A percentile compares a stretch with the other conserved stretches of the same genome.
Evolutionary conservation across 2,797 vertebrate species (phyloP).

Genomic region (Lateolabrax maculatus): DNA sequence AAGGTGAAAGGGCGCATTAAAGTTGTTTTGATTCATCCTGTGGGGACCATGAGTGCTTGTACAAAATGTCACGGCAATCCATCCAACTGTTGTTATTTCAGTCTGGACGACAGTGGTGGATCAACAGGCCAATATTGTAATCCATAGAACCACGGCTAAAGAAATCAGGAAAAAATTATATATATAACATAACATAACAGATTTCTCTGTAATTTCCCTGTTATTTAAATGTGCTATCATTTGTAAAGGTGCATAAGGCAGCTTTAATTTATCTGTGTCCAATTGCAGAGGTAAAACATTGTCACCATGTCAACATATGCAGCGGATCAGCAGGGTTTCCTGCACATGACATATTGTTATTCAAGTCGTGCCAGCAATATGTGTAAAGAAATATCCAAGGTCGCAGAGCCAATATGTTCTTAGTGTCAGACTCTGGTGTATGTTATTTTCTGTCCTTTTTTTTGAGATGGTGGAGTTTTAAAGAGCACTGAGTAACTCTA

Average conservation of each 20-base stretch:
- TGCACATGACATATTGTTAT: constrained; percentile 31
- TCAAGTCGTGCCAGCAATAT: constrained; percentile 30
- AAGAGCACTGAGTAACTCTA: constrained; percentile 14
- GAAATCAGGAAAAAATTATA: not conserved
- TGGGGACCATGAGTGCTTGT: not conserved
- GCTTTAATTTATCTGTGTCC: not conserved
- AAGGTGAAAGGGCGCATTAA: no score
- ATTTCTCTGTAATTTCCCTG: not conserved
- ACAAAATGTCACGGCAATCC: not conserved
- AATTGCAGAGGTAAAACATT: not conserved
- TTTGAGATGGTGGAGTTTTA: constrained; percentile 7
- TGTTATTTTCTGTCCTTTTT: not conserved
- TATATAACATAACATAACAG: no score
- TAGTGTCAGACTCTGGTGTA: not conserved
- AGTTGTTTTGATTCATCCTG: no score
- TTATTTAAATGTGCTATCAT: not conserved
- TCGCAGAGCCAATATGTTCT: constrained; percentile 16
- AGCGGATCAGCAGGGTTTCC: constrained; percentile 30
- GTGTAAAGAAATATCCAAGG: constrained; percentile 25
- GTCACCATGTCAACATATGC: constrained; percentile 22
- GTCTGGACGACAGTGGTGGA: no score
- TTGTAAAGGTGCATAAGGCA: not conserved
- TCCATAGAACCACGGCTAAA: not conserved
- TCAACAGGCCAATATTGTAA: not conserved
- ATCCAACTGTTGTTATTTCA: not conserved